phyloP scores from a whole-genome alignment of 2,113 vertebrate genomes.

The Spilogale gracilis region DNA sequence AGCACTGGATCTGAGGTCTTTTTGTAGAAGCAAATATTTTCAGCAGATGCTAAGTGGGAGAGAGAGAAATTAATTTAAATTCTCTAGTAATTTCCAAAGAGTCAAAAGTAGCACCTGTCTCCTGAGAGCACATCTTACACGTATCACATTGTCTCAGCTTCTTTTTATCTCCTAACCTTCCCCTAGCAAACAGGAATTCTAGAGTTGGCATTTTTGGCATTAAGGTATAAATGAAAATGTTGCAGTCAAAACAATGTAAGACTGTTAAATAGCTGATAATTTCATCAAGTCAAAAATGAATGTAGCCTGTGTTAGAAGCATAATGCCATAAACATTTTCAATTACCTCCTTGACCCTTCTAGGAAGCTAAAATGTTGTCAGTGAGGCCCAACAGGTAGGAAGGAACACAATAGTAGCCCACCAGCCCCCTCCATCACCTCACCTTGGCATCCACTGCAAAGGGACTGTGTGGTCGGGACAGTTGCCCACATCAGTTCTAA shows the following conservation, averaged over 20 bases:
- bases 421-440: neutral
- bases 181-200: neutral
- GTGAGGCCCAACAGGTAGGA: neutral
- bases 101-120: neutral
- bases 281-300: constrained; percentile 71
- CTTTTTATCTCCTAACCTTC: neutral
- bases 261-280: constrained; percentile 81
- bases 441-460: neutral
- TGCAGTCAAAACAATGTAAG: constrained; percentile 71
- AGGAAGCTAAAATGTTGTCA: constrained; percentile 31
- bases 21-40: constrained; percentile 19
- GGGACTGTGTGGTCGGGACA: neutral
- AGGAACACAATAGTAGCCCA: neutral
- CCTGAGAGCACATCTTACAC: neutral
- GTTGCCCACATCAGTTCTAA: constrained; percentile 75
- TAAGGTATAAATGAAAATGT: constrained; percentile 78
- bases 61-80: constrained; percentile 5
- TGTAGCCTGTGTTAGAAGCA: constrained; percentile 50
- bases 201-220: constrained; percentile 60
- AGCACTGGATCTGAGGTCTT: neutral
- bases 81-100: neutral
- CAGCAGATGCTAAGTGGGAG: neutral
- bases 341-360: constrained; percentile 76
- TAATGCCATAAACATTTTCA: constrained; percentile 76
- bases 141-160: neutral